Evolutionary conservation across 2,888 invertebrate species (phyloP), one percentile per base, ranked within the genome.

Genomic region (Drepanosiphum platanoidis): DNA sequence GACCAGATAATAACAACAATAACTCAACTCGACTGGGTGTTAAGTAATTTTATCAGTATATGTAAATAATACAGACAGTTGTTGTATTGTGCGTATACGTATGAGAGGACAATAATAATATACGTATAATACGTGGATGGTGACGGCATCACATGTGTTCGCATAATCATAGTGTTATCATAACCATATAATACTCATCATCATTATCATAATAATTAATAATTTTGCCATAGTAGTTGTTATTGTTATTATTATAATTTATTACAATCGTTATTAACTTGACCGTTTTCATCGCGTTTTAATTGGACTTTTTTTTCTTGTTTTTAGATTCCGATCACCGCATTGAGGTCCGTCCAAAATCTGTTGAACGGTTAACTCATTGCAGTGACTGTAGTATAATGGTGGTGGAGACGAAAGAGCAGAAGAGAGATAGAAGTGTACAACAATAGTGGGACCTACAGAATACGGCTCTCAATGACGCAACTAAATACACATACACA

Each of bases 311-410:
- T 32, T 70, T 66, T 66, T 18, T 27, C n/a, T 78, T 18, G 2
- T 36, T 1, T 68, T 68, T 27, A 88, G 88, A 88, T 88, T 82
- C 88, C 88, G 18, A 88, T 88, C 75, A 87, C 88, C 15, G 88
- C 88, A n/a, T 81, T 88, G 77, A 87, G 83, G 64, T 88, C 88
- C 70, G 88, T 88, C 61, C 88, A 88, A 71, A 87, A 88, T 32
- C 87, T 88, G 34, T 86, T 88, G 86, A 88, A 88, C 87, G 88
- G 88, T 84, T 86, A 86, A 86, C 32, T 42, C 32, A 18, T 80
- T 22, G 52, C 46, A 39, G 68, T 34, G n/a, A 79, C 32, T 32
- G 32, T 11, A 64, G 64, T 30, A 64, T 11, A 13, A 64, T 34
- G 34, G 34, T 34, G 68, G 68, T 34, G 22, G 68, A 18, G 34